These are phyloP conservation scores for Crotalus tigris DNA, from an alignment of 2,113 vertebrate species.

Conservation along the genomic window DNA sequence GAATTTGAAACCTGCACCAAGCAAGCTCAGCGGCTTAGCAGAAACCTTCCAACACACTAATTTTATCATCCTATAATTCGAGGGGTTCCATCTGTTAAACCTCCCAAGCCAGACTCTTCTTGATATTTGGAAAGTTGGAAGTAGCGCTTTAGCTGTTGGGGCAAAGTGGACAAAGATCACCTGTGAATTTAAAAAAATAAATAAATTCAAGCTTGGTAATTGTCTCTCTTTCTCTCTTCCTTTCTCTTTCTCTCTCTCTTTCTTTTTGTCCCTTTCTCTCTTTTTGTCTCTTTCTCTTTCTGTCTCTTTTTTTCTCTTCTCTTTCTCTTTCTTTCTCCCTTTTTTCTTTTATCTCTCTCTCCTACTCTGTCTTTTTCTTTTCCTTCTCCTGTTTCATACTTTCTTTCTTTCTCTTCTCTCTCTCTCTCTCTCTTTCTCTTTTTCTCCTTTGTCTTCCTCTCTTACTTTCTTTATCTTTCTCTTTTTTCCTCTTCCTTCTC, in stretches of 20 bases:
- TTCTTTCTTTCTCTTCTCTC: no score
- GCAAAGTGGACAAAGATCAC: background rate
- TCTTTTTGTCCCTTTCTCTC: no score
- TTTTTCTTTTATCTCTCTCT: no score
- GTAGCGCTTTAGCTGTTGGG: background rate
- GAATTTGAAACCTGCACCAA: background rate
- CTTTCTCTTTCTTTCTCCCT: no score
- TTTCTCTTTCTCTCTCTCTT: background rate
- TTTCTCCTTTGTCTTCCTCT: no score
- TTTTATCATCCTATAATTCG: background rate
- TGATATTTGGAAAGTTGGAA: background rate
- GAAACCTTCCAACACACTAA: background rate
- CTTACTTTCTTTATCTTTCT: no score
- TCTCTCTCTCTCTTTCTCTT: accelerated
- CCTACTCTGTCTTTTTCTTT: no score
- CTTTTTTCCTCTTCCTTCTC: no score
- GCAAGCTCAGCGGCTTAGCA: background rate
- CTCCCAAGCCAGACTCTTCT: background rate
- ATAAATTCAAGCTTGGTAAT: background rate
- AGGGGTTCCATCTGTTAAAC: background rate
- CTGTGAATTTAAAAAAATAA: background rate
- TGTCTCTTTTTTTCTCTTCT: no score
- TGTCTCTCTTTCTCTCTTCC: background rate
- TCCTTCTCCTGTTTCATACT: no score
- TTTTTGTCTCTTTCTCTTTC: no score